Evolutionary conservation across 2,888 invertebrate species (phyloP), one percentile per base, ranked within the genome.

Genomic region (Gnatocerus cornutus): DNA sequence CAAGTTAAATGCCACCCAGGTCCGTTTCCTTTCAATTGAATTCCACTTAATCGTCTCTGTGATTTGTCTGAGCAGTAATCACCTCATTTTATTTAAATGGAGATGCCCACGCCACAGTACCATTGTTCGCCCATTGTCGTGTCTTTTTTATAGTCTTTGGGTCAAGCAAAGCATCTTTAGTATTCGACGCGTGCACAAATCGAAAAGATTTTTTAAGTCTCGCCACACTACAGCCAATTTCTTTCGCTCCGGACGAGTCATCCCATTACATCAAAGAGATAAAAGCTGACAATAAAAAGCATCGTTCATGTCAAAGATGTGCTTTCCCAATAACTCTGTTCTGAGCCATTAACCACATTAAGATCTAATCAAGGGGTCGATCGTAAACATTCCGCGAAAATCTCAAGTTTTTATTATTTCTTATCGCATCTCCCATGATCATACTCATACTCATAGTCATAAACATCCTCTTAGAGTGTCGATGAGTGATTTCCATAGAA

Each of bases 321-420:
- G 65, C 65, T 48, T 46, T 48, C 56, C 64, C 64, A 64, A 64
- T 64, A 55, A 37, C 46, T 45, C 46, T 37, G 65, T 65, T 65
- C 65, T 65, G 45, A 65, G 56, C 65, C 65, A 65, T 65, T 65
- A 65, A 65, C 10, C 65, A 65, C 65, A 56, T 65, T 65, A 65
- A 65, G 48, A 13, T 56, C 48, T 37, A 65, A 65, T 65, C 65
- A 55, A 46, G 3, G 45, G 8, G 46, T 16, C 46, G 64, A 64
- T 64, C 64, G 64, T 64, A 53, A 64, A 64, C 43, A 27, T 46
- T 45, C 30, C 7, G 13, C 12, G 12, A 27, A 8, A 8, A 27
- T n/a, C 4, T 21, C 21, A 21, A 3, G 4, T 21, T 21, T 21
- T 21, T 21, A 21, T 21, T 10, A 21, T 21, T 10, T 48, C 8